Evolutionary conservation across 2,797 vertebrate species (phyloP), one percentile per base, ranked within the genome.

Genomic region (Neosilurus hyrtlii): DNA sequence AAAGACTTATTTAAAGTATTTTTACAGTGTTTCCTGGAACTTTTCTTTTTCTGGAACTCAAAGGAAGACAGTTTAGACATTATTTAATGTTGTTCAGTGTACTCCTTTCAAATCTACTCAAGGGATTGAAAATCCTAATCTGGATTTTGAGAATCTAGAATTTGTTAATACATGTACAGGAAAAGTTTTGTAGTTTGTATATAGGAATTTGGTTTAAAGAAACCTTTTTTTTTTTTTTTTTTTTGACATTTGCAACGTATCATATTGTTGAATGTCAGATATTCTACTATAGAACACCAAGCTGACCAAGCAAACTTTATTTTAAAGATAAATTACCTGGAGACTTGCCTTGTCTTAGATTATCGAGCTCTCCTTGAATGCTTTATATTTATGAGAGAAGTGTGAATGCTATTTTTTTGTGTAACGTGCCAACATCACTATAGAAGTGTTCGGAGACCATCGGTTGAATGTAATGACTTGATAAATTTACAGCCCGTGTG

Each of bases 351-450:
- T 24, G 1, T 30, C 24, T 11, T 30, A 12, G 52, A 18, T 56
- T 52, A 20, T 59, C 3, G 20, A 74, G 72, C 2, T 2, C 73
- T 35, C 18, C 24, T 2, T 15, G 51, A 68, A 51, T 26, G 10
- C n/a, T 77, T 66, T 77, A 77, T 22, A 18, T 82, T 2, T 75
- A 37, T n/a, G 56, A 59, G 18, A 59, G 73, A 26, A 20, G 61
- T 35, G 3, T 1, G 49, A 59, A 43, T 20, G 0, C 65, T 12
- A 14, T 57, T 37, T 82, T 57, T 24, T 82, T 57, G n/a, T 43
- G 18, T 24, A 56, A 76, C 15, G 35, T 82, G 51, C 51, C 70
- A 82, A 54, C 71, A 56, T 73, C 35, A 9, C 24, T 62, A 24
- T 37, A 0, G 11, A 59, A 68, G 65, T 81, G 67, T 61, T 49